Conservation (phyloP, 2,113 vertebrate genomes). For the Myrmecophaga tridactyla region DNA sequence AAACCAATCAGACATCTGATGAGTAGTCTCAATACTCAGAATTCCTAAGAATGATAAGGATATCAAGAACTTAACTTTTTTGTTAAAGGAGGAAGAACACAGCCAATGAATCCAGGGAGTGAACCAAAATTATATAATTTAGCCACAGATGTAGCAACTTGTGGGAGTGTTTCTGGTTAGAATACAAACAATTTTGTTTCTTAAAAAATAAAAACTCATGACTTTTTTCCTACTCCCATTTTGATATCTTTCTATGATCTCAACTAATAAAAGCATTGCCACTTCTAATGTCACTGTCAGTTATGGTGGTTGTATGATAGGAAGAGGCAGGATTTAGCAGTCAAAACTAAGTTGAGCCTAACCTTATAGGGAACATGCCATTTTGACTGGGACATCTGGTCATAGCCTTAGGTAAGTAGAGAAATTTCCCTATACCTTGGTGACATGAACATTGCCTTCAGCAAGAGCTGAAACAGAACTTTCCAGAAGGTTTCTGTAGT, state of each 20-base stretch:
- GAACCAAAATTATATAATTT: background rate
- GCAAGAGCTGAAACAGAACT: background rate
- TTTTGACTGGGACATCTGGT: background rate
- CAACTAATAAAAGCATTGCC: background rate
- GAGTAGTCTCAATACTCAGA: background rate
- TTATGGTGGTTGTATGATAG: background rate
- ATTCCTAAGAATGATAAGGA: background rate
- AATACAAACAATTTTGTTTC: background rate
- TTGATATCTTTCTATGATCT: background rate
- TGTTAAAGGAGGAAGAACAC: background rate
- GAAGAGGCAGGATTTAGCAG: background rate
- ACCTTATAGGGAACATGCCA: background rate
- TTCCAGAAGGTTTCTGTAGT: too few species aligned
- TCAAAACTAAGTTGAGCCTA: background rate
- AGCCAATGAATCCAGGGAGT: background rate
- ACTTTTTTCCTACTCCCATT: background rate
- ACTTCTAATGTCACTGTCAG: background rate
- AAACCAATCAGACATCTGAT: background rate
- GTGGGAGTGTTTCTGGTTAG: background rate
- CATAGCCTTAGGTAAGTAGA: background rate
- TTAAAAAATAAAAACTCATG: background rate
- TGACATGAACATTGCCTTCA: background rate
- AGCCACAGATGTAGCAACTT: background rate
- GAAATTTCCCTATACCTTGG: background rate
- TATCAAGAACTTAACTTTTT: background rate